These are phyloP conservation scores for Kryptolebias marmoratus DNA, from an alignment of 2,113 vertebrate genomes.

Conservation along the genomic window DNA sequence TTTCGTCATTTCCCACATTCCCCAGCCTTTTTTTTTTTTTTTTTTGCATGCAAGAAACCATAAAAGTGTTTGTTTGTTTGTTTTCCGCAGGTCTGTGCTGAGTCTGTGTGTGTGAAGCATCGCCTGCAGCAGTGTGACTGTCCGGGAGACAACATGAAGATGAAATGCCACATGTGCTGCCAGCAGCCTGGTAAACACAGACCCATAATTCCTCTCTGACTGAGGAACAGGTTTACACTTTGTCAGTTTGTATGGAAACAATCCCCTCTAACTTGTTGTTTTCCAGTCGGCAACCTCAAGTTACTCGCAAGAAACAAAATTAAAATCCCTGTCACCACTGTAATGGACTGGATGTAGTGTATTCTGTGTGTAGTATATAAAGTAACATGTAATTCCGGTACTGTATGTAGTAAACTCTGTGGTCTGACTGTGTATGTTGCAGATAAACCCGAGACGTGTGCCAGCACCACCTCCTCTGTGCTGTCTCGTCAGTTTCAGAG, in stretches of 20 bases:
- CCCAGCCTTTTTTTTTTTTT: background rate
- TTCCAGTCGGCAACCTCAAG: slow-evolving; percentile 8
- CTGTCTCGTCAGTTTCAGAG: slow-evolving; percentile 71
- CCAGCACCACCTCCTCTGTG: slow-evolving; percentile 78
- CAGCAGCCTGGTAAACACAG: slow-evolving; percentile 76
- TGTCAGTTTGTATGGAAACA: slow-evolving; percentile 36
- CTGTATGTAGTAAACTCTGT: background rate
- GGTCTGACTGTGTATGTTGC: background rate
- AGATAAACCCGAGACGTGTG: slow-evolving; percentile 77
- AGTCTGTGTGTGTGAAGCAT: slow-evolving; percentile 72
- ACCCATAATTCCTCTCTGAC: slow-evolving; percentile 1
- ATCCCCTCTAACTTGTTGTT: slow-evolving; percentile 1
- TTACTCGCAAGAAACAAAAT: background rate
- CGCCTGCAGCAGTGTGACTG: slow-evolving; percentile 80
- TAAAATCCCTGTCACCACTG: too few relatives aligned
- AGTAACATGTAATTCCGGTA: background rate
- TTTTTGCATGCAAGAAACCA: background rate
- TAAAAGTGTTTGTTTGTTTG: background rate
- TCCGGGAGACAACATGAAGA: slow-evolving; percentile 65
- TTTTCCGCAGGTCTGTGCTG: slow-evolving; percentile 71
- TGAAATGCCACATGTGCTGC: slow-evolving; percentile 83
- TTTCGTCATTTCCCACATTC: too few relatives aligned
- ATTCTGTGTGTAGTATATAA: background rate
- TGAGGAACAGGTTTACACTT: slow-evolving; percentile 61
- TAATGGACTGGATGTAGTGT: too few relatives aligned